These are phyloP conservation scores for Labroides dimidiatus DNA, from an alignment of 2,797 vertebrate species.

Conservation along the genomic window DNA sequence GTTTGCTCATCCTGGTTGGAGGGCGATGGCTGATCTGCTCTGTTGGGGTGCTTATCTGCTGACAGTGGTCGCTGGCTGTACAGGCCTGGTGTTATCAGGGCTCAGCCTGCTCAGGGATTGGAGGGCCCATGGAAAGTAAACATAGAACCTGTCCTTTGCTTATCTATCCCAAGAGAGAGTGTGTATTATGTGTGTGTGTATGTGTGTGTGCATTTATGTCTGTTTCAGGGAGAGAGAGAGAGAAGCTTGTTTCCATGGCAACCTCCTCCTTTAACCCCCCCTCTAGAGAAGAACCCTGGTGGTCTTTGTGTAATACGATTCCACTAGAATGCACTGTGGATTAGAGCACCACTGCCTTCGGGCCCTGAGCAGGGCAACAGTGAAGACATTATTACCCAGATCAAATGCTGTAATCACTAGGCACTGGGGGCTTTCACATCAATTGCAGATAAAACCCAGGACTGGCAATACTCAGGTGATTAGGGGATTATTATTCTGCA, in stretches of 20 bases:
- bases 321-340: conserved; percentile 87
- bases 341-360: conserved; percentile 82
- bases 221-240: conserved; percentile 42
- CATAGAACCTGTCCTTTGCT: conserved; percentile 84
- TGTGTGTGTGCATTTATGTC: conserved; percentile 28
- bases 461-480: conserved; percentile 86
- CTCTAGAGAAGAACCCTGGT: conserved; percentile 81
- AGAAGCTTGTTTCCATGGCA: conserved; percentile 84
- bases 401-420: conserved; percentile 88
- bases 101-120: conserved; percentile 81
- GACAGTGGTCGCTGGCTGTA: conserved; percentile 78
- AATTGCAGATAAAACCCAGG: conserved; percentile 82
- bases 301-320: conserved; percentile 88
- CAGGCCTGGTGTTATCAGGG: conserved; percentile 81
- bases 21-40: conserved; percentile 77
- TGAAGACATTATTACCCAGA: conserved; percentile 89
- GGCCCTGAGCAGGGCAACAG: conserved; percentile 83
- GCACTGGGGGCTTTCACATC: conserved; percentile 85
- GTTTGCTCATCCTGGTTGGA: conserved; percentile 80
- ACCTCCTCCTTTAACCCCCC: conserved; percentile 73
- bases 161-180: conserved; percentile 78
- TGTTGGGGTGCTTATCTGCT: conserved; percentile 82
- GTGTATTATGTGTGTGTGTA: conserved; percentile 31
- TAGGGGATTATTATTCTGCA: conserved; percentile 85
- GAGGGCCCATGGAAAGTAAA: conserved; percentile 83